phyloP scores from a whole-genome alignment of 2,113 vertebrate genomes.

The Glaucomys volans region DNA sequence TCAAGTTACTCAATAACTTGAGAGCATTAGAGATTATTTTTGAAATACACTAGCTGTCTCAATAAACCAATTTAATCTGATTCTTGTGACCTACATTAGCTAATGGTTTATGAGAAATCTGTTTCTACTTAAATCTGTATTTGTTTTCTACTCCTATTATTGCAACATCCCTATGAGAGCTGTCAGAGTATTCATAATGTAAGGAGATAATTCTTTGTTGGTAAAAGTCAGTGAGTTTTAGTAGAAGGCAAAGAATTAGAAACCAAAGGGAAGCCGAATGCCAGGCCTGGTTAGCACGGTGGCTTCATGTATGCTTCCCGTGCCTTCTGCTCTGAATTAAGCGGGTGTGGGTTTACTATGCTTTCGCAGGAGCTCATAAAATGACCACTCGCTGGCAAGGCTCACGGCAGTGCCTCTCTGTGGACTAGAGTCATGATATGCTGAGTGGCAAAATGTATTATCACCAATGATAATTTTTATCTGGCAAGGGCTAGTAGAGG shows the following conservation, averaged over 20 bases:
- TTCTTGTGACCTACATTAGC: conserved; percentile 73
- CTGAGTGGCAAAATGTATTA: neutral
- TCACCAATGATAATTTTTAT: neutral
- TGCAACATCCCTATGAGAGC: conserved; percentile 48
- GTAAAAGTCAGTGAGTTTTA: conserved; percentile 24
- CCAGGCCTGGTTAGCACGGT: neutral
- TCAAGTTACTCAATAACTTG: conserved; percentile 59
- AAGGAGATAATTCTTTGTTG: conserved; percentile 59
- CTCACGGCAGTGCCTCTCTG: too few species aligned
- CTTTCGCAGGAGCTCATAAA: neutral
- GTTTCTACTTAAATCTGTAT: conserved; percentile 68
- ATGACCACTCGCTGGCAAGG: neutral
- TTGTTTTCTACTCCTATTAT: conserved; percentile 31
- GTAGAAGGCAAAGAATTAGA: conserved; percentile 55
- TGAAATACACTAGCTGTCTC: conserved; percentile 69
- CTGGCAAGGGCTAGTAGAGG: neutral
- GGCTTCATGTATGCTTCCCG: neutral
- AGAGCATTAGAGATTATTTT: conserved; percentile 75
- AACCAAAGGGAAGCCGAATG: conserved; percentile 34
- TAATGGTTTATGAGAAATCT: conserved; percentile 69
- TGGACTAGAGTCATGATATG: too few species aligned
- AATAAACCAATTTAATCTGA: conserved; percentile 68
- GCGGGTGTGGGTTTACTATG: neutral
- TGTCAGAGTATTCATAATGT: neutral
- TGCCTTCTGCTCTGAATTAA: neutral